These are phyloP conservation scores for Onychomys leucogaster DNA, from an alignment of 2,797 vertebrate genomes.

Conservation along the genomic window DNA sequence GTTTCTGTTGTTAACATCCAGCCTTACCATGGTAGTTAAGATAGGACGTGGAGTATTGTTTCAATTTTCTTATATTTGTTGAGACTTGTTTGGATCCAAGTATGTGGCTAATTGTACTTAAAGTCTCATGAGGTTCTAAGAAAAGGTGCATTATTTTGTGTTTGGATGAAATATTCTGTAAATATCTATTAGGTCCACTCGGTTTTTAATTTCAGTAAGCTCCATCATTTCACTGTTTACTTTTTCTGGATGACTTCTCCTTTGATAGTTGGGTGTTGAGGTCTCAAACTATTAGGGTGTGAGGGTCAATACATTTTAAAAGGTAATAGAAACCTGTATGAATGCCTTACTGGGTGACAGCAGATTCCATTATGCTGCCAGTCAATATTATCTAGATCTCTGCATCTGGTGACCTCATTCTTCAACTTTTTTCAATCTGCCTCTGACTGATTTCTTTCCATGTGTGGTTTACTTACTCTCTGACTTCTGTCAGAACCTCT, in stretches of 20 bases:
- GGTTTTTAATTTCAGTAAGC: neutral
- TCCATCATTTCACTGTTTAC: neutral
- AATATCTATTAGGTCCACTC: neutral
- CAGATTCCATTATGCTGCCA: conserved; percentile 51
- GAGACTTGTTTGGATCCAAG: neutral
- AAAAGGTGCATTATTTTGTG: neutral
- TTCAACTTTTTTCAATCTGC: neutral
- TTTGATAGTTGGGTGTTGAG: neutral
- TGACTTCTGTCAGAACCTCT: conserved; percentile 38
- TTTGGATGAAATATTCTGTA: too few species aligned
- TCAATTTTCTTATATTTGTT: neutral
- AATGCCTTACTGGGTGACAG: conserved; percentile 8
- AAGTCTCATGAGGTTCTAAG: neutral
- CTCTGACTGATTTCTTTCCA: conserved; percentile 55
- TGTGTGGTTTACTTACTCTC: conserved; percentile 29
- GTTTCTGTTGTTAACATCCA: neutral
- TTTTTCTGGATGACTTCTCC: neutral
- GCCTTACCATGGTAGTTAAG: neutral
- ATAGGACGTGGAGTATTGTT: neutral
- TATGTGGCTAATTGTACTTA: neutral
- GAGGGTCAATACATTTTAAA: neutral
- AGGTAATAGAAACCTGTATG: conserved; percentile 45
- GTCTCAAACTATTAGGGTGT: neutral
- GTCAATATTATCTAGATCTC: conserved; percentile 66
- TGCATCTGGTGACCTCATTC: conserved; percentile 53